A percentile compares a stretch with the other conserved stretches of the same genome.
Conservation (phyloP, 2,888 invertebrate species). For the Hydrotaea diabolus region DNA sequence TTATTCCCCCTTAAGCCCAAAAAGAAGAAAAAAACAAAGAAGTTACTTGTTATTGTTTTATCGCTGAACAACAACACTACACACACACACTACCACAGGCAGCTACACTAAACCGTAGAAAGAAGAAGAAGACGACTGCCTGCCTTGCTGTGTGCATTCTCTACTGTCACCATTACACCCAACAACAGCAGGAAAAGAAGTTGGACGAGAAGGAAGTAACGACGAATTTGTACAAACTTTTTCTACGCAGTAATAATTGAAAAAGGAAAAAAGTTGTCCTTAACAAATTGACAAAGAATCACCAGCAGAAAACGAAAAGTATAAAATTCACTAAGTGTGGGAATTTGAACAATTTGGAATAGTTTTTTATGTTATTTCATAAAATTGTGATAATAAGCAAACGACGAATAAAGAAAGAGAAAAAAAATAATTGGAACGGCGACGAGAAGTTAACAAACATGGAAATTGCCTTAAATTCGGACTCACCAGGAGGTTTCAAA, state of each 20-base stretch:
- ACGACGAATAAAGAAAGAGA: slow-evolving; percentile 49
- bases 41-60: background rate
- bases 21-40: too few relatives aligned
- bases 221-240: slow-evolving; percentile 32
- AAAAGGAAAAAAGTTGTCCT: slow-evolving; percentile 18
- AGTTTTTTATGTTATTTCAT: slow-evolving; percentile 30
- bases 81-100: too few relatives aligned
- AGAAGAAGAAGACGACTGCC: slow-evolving; percentile 26
- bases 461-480: slow-evolving; percentile 74
- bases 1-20: too few relatives aligned
- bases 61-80: slow-evolving; percentile 19
- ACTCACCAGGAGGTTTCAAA: slow-evolving; percentile 67
- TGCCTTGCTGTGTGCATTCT: slow-evolving; percentile 34
- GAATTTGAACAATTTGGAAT: slow-evolving; percentile 30
- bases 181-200: slow-evolving; percentile 33
- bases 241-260: slow-evolving; percentile 45
- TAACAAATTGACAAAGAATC: slow-evolving; percentile 27
- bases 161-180: slow-evolving; percentile 41
- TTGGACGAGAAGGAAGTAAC: slow-evolving; percentile 23
- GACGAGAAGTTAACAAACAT: slow-evolving; percentile 67
- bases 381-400: slow-evolving; percentile 63
- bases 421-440: slow-evolving; percentile 62
- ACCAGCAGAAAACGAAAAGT: too few relatives aligned
- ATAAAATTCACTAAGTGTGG: slow-evolving; percentile 46
- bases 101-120: too few relatives aligned